Evolutionary conservation across 2,113 vertebrate species (phyloP), one percentile per base, ranked within the genome.

Genomic region (Glaucomys volans): DNA sequence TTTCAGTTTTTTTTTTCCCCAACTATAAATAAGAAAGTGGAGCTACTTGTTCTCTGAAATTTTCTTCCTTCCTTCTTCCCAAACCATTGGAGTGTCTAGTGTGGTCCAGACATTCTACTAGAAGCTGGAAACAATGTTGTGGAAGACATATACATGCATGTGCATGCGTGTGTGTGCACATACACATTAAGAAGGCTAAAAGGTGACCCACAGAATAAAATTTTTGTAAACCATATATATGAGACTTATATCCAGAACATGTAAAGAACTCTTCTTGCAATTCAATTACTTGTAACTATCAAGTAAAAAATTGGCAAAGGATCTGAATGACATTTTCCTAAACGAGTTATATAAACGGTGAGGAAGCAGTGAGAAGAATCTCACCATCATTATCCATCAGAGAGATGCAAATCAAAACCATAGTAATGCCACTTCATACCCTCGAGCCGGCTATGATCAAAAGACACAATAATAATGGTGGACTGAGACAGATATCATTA

Each of bases 381-480:
- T 74, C 66, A 16, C 20, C 9, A 28, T 90, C 54, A 87, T 83
- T 69, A 90, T 42, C 64, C 44, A 62, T 76, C 75, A 87, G 94
- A 47, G 64, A 90, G 24, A 80, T 79, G 76, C n/a, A 80, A 71
- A 79, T 93, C 85, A 72, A 90, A 92, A 75, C 88, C 81, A 67
- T 62, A 26, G 1, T 11, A n/a, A 95, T 59, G 32, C n/a, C 32
- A 52, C 47, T 71, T 80, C 67, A 67, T 2, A 50, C 26, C 4
- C 42, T 14, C 28, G 44, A 40, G 35, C 4, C 67, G 79, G 44
- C 62, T 75, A 14, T 64, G 59, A 40, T 84, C 28, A 74, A 77
- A 87, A 87, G 86, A 52, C 10, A 90, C 57, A 77, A 26, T 62
- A n/a, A n/a, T n/a, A n/a, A n/a, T n/a, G n/a, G n/a, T n/a, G n/a